Base-by-base conservation (phyloP, 2,888 invertebrate genomes). In the Pasiphila rectangulata region DNA sequence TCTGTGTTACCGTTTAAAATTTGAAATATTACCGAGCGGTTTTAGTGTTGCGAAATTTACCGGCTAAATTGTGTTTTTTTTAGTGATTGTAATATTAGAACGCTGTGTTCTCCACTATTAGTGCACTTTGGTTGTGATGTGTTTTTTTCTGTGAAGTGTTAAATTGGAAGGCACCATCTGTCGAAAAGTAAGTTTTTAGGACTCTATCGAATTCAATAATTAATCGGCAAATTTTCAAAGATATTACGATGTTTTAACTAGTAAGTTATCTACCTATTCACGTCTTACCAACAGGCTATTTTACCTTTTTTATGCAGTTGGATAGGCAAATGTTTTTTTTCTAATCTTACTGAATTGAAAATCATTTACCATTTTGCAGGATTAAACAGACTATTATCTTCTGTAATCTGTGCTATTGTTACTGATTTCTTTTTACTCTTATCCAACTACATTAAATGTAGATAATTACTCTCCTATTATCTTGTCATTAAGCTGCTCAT, bases 161-260 rank as follows among this genome's bases (percentile, higher is more conserved):
- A 67, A 49, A 62, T 61, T 69, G 60, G 66, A 66, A 77, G 67
- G 63, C 86, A 87, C 71, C 83, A 88, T 88, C 87, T 88, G 85
- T 87, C 85, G 84, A 83, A 86, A 88, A 83, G 87, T 88, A 68
- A 85, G 84, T 66, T 35, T 25, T 27, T 24, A 25, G 44, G 38
- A 27, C n/a, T n/a, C n/a, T n/a, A n/a, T n/a, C n/a, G n/a, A n/a
- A n/a, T n/a, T n/a, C n/a, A n/a, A n/a, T n/a, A n/a, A n/a, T n/a
- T n/a, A n/a, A n/a, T n/a, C n/a, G n/a, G n/a, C n/a, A n/a, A n/a
- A n/a, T n/a, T n/a, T n/a, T n/a, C n/a, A n/a, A n/a, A n/a, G n/a
- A n/a, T n/a, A n/a, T n/a, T n/a, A n/a, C n/a, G n/a, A n/a, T n/a
- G n/a, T n/a, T n/a, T n/a, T n/a, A n/a, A n/a, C n/a, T n/a, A n/a